Base-by-base conservation (phyloP, 2,797 vertebrate species). In the Microctenopoma steveboyesi region DNA sequence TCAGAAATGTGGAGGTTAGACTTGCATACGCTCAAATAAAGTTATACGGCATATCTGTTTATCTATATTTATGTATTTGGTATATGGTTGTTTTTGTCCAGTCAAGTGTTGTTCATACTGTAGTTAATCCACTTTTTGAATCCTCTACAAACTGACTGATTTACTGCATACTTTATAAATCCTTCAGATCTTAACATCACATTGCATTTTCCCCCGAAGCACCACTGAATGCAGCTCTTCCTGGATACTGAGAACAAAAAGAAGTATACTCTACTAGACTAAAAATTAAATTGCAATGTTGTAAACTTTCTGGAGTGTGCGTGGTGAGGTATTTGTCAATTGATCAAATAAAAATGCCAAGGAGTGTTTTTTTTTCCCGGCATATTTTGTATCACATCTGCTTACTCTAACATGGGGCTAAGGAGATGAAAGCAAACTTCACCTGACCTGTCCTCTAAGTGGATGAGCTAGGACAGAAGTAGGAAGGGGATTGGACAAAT, bases 361-460 rank as follows among this genome's bases (percentile, higher is more conserved):
- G 54, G 15, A 37, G 46, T 7, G 39, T 27, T 2, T 49, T 69
- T 61, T 69, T 61, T 52, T 28, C 1, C 42, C 22, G 18, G 60
- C 55, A 53, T 72, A 30, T 72, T 76, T 75, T 66, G 51, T 76
- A n/a, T 81, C 50, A 78, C 78, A 81, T 75, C 58, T 40, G 73
- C 61, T 77, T 56, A 56, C 51, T 69, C 51, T 43, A 76, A 87
- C 66, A 59, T 74, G n/a, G 51, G 66, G 60, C 81, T 85, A 72
- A 84, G 76, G 72, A 86, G 76, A 87, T 79, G 64, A 72, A 76
- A 72, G 74, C 80, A 74, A 79, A 81, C 87, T 83, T 78, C 77
- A 81, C 84, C 85, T 82, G 88, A 86, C 78, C 85, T 82, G 79
- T 67, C 62, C 64, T 81, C 69, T 84, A 81, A 90, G 90, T 92